Conservation (phyloP, 2,113 vertebrate species). For the zebrafish (Danio rerio) region DNA sequence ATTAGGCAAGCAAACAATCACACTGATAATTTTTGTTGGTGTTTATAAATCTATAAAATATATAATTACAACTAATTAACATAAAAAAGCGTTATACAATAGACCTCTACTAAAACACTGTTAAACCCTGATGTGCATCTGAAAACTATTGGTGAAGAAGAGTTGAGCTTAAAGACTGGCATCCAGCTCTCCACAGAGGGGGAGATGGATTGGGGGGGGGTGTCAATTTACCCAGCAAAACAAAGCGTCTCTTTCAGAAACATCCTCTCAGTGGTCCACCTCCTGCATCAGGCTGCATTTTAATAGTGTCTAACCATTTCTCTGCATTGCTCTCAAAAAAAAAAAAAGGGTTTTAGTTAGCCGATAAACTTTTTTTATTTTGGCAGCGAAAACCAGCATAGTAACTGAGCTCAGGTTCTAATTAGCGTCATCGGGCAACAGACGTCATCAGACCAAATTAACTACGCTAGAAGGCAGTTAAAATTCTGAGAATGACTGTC, state of each 20-base stretch:
- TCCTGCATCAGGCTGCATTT: slow-evolving; percentile 53
- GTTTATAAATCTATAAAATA: neutral
- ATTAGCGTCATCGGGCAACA: neutral
- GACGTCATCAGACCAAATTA: neutral
- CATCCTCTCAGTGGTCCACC: slow-evolving; percentile 46
- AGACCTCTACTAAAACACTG: neutral
- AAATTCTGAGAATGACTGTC: neutral
- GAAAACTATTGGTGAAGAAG: neutral
- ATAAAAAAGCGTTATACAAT: slow-evolving; percentile 1
- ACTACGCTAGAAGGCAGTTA: neutral
- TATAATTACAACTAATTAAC: neutral
- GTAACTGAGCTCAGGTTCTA: neutral
- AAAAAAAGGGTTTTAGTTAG: neutral
- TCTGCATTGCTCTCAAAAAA: slow-evolving; percentile 6
- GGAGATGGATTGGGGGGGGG: slow-evolving; percentile 12
- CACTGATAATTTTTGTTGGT: neutral
- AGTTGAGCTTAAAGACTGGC: slow-evolving; percentile 31
- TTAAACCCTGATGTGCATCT: neutral
- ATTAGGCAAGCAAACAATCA: neutral
- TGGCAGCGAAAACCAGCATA: neutral
- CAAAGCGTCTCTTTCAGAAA: slow-evolving; percentile 73
- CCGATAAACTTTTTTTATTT: neutral
- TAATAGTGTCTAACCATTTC: slow-evolving; percentile 40
- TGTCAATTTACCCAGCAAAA: slow-evolving; percentile 65
- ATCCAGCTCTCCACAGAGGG: slow-evolving; percentile 16